Evolutionary conservation across 1,140 invertebrate genomes (phyloP).

Genomic region (Cotesia vestalis): DNA sequence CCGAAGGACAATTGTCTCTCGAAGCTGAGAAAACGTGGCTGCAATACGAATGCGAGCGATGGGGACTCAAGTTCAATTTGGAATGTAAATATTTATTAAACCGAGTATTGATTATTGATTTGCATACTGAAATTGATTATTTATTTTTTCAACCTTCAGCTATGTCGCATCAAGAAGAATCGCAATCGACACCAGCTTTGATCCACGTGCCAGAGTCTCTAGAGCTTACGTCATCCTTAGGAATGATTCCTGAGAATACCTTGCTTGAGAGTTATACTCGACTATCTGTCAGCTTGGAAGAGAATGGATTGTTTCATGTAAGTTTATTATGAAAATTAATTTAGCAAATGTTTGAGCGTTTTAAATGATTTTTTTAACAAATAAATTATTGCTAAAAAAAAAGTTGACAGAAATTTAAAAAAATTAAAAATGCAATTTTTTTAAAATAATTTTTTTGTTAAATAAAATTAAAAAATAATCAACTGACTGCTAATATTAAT

Average conservation of each 20-base stretch:
- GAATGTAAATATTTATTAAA: constrained; percentile 73
- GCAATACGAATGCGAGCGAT: constrained; percentile 86
- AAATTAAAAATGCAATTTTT: too few relatives aligned
- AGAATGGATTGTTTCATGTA: constrained; percentile 84
- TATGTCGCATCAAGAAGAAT: constrained; percentile 79
- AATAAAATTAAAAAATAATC: too few relatives aligned
- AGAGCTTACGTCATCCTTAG: constrained; percentile 70
- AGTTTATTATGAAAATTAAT: constrained; percentile 14
- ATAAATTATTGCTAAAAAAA: too few relatives aligned
- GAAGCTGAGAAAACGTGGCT: constrained; percentile 89
- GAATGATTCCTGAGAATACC: constrained; percentile 85
- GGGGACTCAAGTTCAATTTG: constrained; percentile 81
- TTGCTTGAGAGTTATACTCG: constrained; percentile 85
- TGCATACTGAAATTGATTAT: background rate
- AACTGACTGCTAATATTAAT: too few relatives aligned
- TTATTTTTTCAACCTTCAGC: constrained; percentile 57
- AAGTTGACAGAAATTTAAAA: too few relatives aligned
- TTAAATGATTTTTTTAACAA: too few relatives aligned
- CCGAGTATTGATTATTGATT: constrained; percentile 15
- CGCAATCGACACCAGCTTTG: constrained; percentile 83
- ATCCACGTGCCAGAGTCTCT: constrained; percentile 72
- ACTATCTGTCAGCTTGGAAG: constrained; percentile 85
- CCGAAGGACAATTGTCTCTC: constrained; percentile 80
- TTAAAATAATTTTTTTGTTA: too few relatives aligned
- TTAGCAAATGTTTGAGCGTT: background rate